Evolutionary conservation across 1,140 invertebrate genomes (phyloP), one percentile per base, ranked within the genome.

Genomic region (Drosophila kohkoa): DNA sequence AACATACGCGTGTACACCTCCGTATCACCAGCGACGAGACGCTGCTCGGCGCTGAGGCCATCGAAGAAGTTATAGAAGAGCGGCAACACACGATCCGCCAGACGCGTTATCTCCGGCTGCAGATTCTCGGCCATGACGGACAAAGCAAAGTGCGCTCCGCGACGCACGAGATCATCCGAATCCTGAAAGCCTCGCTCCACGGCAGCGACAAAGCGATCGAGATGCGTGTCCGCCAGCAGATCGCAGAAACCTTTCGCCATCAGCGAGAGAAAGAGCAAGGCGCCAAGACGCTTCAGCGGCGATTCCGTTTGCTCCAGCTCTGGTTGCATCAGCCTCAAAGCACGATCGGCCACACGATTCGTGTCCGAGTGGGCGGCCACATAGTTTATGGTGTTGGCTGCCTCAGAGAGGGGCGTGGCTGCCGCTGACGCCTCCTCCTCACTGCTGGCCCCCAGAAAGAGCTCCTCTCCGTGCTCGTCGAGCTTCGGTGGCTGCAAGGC

Each of bases 41-140:
- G 52, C 38, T 58, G 45, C 1, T 20, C 32, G 0, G 41, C 35
- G 1, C 58, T n/a, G 7, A 69, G 28, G 2, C 51, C 38, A 1
- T 68, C 64, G 10, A 77, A 16, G 10, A 46, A 77, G 0, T 49
- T 6, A 3, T 30, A 11, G 32, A 77, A 77, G 5, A 77, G 41
- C 0, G 57, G 58, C 45, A 77, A 8, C 1, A 77, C n/a, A 0
- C 30, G 30, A 0, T 30, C 32, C 13, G 59, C 71, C 38, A 63
- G 32, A 0, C 13, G 38, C 6, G 75, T 75, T 0, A 77, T 75
- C 43, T 77, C 64, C 4, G 75, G 75, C 15, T 74, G 64, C 1
- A 77, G 49, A 10, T 58, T 46, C 11, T 74, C 59, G 20, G 65
- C 75, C 41, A 77, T 62, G 3, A 58, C 35, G 38, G 71, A 5